Evolutionary conservation across 1,140 invertebrate species (phyloP).

Genomic region (Cephus cinctus): DNA sequence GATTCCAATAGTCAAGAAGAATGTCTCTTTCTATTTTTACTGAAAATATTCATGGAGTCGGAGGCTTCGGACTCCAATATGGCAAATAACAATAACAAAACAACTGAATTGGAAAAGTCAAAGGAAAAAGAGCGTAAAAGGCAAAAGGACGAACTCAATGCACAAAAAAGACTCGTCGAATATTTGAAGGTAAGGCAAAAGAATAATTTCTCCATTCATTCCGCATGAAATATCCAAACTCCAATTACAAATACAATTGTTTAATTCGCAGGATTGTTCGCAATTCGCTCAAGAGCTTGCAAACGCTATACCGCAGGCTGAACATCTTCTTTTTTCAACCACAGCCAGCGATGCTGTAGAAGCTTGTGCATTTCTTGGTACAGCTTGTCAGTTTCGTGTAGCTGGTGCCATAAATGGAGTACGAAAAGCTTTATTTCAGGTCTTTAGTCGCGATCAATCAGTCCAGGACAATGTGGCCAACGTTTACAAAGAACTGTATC

Average conservation of each 20-base stretch:
- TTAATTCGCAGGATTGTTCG: conserved; percentile 62
- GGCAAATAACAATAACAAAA: conserved; percentile 15
- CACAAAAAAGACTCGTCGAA: conserved; percentile 33
- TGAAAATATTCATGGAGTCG: conserved; percentile 46
- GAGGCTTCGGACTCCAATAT: conserved; percentile 9
- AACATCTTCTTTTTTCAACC: conserved; percentile 72
- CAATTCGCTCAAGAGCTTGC: conserved; percentile 70
- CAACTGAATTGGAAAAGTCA: conserved; percentile 13
- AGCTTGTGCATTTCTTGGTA: conserved; percentile 81
- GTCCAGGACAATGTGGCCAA: conserved; percentile 60
- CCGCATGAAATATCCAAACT: too few species aligned
- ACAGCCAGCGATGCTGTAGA: conserved; percentile 77
- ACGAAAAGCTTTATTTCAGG: conserved; percentile 71
- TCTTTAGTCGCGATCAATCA: conserved; percentile 62
- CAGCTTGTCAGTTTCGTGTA: conserved; percentile 76
- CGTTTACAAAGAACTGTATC: conserved; percentile 67
- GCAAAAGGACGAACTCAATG: conserved; percentile 38
- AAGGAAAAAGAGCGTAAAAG: conserved; percentile 31
- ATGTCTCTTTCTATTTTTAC: conserved; percentile 39
- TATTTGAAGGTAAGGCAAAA: conserved; percentile 49
- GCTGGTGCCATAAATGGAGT: conserved; percentile 70
- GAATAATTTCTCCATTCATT: too few species aligned
- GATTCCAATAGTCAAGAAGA: conserved; percentile 37
- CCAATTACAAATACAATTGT: too few species aligned
- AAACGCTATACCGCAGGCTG: conserved; percentile 68